phyloP scores from a whole-genome alignment of 64 coral and sea anemone genomes.

The Porites australiensis region DNA sequence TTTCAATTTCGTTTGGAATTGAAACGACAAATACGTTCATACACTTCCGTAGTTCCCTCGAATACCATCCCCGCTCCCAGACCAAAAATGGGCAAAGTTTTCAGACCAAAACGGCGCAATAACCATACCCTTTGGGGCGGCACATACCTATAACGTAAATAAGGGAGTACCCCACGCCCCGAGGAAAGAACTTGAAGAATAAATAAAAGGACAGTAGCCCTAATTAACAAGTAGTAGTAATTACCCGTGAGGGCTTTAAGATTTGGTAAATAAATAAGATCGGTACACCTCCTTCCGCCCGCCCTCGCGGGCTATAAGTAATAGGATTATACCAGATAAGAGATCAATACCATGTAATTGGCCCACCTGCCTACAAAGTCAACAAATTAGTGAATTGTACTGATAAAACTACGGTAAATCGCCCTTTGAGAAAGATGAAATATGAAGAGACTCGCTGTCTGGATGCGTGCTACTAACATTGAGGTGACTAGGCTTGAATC shows the following conservation, averaged over 20 bases:
- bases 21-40: too few relatives aligned
- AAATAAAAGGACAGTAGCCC: neutral
- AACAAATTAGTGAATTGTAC: constrained; percentile 38
- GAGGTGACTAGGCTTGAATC: too few relatives aligned
- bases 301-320: neutral
- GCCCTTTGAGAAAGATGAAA: neutral
- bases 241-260: neutral
- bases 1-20: too few relatives aligned
- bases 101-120: too few relatives aligned
- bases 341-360: neutral
- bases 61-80: too few relatives aligned
- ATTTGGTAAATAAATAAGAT: neutral
- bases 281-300: neutral
- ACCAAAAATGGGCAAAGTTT: too few relatives aligned
- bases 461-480: neutral
- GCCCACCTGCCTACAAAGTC: constrained; percentile 26
- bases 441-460: neutral
- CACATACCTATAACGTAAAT: too few relatives aligned
- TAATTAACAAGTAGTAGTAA: neutral
- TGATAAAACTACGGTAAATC: neutral
- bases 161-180: too few relatives aligned
- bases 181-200: neutral
- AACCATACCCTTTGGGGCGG: too few relatives aligned
- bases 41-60: too few relatives aligned
- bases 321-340: constrained; percentile 35